phyloP scores from a whole-genome alignment of 2,797 vertebrate genomes.

The Poeciliopsis gracilis region DNA sequence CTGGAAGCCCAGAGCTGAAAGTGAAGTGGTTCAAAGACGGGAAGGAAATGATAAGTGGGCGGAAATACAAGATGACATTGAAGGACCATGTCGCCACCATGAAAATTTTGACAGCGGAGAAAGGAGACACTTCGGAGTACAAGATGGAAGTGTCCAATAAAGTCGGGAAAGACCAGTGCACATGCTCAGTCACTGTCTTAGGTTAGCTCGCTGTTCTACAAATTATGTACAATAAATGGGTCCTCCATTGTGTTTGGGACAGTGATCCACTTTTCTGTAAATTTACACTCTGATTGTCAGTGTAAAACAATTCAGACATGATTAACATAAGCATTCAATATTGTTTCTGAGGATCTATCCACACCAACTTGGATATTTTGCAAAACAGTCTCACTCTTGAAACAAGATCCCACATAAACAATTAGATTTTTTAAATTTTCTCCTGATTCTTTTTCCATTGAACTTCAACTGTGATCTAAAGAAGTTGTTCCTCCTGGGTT shows the following conservation, averaged over 20 bases:
- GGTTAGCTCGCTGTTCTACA: constrained; percentile 80
- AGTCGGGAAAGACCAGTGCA: constrained; percentile 92
- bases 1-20: constrained; percentile 95
- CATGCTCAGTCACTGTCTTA: constrained; percentile 91
- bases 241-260: background rate
- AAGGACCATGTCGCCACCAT: constrained; percentile 92
- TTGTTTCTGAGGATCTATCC: background rate
- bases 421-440: too few relatives aligned
- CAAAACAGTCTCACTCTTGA: background rate
- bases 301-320: background rate
- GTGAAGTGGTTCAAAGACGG: constrained; percentile 95
- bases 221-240: background rate
- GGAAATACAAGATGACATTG: constrained; percentile 94
- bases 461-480: background rate
- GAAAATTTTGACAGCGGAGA: constrained; percentile 92
- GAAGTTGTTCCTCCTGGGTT: background rate
- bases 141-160: constrained; percentile 95
- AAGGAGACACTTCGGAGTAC: constrained; percentile 92
- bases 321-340: background rate
- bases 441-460: too few relatives aligned
- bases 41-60: constrained; percentile 89
- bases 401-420: background rate
- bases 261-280: background rate
- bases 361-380: background rate
- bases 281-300: background rate